Conservation (phyloP, 2,113 vertebrate species). For the Sciurus niger region DNA sequence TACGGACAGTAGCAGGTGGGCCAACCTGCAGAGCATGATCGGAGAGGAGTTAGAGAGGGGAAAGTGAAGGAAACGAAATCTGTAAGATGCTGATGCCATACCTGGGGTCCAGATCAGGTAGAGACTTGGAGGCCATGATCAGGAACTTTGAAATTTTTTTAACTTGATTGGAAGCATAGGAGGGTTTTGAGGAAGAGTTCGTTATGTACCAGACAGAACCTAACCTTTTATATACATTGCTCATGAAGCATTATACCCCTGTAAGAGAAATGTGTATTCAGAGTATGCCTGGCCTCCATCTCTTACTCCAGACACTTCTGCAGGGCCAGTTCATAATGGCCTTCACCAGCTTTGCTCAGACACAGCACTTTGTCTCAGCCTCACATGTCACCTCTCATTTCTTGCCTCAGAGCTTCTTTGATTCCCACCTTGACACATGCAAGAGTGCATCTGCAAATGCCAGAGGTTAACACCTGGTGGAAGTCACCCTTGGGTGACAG, state of each 20-base stretch:
- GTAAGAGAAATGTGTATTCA: neutral
- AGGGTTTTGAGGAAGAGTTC: neutral
- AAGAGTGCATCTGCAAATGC: neutral
- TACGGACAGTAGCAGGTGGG: accelerated
- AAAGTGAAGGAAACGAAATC: neutral
- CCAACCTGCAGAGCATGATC: no score
- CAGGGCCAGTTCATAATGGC: neutral
- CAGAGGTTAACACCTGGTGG: neutral
- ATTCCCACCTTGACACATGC: neutral
- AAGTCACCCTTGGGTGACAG: neutral
- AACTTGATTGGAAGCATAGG: neutral
- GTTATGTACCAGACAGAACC: neutral
- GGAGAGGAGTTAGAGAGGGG: neutral
- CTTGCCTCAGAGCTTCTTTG: neutral
- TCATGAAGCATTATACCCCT: neutral
- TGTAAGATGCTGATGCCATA: no score
- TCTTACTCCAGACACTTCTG: neutral
- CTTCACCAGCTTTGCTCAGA: neutral
- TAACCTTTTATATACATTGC: neutral
- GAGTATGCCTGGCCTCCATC: no score
- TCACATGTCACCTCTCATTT: neutral
- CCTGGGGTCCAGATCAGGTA: neutral
- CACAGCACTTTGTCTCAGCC: no score
- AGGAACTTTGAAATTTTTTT: neutral
- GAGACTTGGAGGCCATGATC: neutral